Percentiles rank a stretch among this genome's conserved stretches.
Conservation (phyloP, 2,888 invertebrate species). For the Phyllotreta striolata region DNA sequence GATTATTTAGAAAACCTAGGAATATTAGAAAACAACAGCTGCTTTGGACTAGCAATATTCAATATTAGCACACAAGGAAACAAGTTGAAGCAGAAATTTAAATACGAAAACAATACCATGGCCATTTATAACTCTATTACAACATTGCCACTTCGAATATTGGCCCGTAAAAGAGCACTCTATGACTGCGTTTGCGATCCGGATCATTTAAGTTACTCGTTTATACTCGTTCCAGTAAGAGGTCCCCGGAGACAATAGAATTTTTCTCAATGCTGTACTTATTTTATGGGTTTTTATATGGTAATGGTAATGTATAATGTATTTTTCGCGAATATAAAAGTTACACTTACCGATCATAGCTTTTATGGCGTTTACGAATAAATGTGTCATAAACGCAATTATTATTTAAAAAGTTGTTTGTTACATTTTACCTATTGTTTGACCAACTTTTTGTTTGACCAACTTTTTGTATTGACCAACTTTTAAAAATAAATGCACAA, state of each 20-base stretch:
- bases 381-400: too few relatives aligned
- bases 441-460: too few relatives aligned
- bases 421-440: too few relatives aligned
- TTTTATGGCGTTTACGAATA: too few relatives aligned
- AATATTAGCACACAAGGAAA: neutral
- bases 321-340: neutral
- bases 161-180: constrained; percentile 5
- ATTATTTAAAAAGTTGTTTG: too few relatives aligned
- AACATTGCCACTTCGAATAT: constrained; percentile 12
- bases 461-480: too few relatives aligned
- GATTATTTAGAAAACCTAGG: too few relatives aligned
- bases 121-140: neutral
- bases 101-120: neutral
- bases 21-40: too few relatives aligned
- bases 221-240: neutral
- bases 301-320: constrained; percentile 3
- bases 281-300: constrained; percentile 14
- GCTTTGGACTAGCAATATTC: too few relatives aligned
- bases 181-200: constrained; percentile 2
- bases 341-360: neutral
- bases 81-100: neutral
- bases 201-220: constrained; percentile 8
- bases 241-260: constrained; percentile 12
- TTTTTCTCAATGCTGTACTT: constrained; percentile 4
- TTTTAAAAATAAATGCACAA: too few relatives aligned